A percentile compares a stretch with the other conserved stretches of the same genome.
These are phyloP conservation scores for Pogona vitticeps DNA, from an alignment of 2,113 vertebrate species.

Conservation along the genomic window DNA sequence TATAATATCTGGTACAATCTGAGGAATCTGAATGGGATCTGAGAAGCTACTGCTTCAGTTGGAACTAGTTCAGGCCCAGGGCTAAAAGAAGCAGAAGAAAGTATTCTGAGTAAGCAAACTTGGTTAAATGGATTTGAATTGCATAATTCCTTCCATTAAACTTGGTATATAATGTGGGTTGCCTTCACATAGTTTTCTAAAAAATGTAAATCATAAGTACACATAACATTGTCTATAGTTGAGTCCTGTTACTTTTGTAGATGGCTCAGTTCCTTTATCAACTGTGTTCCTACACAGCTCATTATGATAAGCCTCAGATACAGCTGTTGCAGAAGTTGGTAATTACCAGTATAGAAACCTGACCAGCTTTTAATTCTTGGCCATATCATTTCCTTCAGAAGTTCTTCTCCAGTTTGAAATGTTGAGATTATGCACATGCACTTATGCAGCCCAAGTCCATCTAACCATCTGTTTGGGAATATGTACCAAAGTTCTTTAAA, in stretches of 20 bases:
- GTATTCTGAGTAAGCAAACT: no score
- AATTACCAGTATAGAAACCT: background rate
- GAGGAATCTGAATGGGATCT: no score
- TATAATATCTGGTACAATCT: background rate
- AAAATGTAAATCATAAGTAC: no score
- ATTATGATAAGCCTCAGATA: background rate
- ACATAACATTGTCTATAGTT: no score
- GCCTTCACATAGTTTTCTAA: no score
- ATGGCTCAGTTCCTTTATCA: background rate
- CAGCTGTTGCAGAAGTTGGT: background rate
- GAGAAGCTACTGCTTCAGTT: no score
- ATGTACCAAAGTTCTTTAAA: background rate
- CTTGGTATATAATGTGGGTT: no score
- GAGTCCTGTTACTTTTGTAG: background rate
- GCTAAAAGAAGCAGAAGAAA: no score
- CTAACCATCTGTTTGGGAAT: background rate
- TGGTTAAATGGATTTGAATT: background rate
- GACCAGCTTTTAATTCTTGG: background rate
- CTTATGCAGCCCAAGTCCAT: background rate
- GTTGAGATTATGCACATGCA: background rate
- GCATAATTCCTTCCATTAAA: background rate
- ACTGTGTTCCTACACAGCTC: background rate
- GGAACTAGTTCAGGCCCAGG: background rate
- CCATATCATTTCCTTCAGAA: background rate
- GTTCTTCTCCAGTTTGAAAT: background rate